A percentile compares a stretch with the other conserved stretches of the same genome.
These are phyloP conservation scores for Coracopsis vasa DNA, from an alignment of 2,113 vertebrate species.

Conservation along the genomic window DNA sequence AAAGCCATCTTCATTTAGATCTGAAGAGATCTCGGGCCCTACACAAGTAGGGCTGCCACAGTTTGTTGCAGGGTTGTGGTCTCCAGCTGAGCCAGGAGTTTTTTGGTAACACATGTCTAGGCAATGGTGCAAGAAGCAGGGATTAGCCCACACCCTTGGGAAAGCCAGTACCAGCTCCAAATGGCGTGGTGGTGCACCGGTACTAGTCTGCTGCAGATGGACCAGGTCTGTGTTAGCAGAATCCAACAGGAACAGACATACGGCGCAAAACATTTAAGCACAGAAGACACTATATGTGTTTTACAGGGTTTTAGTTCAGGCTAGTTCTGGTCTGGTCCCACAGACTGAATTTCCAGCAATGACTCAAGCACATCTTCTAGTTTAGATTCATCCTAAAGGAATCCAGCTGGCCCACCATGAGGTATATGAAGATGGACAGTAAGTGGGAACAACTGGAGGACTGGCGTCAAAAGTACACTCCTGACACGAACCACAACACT, in stretches of 20 bases:
- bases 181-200: fast-evolving
- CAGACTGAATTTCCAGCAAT: not conserved
- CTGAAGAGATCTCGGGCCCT: not conserved
- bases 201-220: not conserved
- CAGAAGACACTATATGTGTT: not conserved
- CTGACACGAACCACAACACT: not conserved
- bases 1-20: not conserved
- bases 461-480: not conserved
- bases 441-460: conserved; percentile 22
- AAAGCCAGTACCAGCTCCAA: fast-evolving
- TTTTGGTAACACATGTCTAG: fast-evolving
- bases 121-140: not conserved
- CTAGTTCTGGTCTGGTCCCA: not conserved
- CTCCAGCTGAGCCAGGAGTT: not conserved
- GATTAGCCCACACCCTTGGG: not conserved
- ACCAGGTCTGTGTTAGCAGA: not conserved
- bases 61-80: not conserved
- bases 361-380: not conserved
- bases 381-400: conserved; percentile 2
- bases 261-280: not conserved
- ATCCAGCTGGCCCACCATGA: not conserved
- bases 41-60: not conserved
- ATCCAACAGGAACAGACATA: not conserved
- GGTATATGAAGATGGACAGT: not conserved
- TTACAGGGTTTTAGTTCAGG: not conserved